Evolutionary conservation across 2,888 invertebrate species (phyloP), one percentile per base, ranked within the genome.

Genomic region (Epirrhoe alternata): DNA sequence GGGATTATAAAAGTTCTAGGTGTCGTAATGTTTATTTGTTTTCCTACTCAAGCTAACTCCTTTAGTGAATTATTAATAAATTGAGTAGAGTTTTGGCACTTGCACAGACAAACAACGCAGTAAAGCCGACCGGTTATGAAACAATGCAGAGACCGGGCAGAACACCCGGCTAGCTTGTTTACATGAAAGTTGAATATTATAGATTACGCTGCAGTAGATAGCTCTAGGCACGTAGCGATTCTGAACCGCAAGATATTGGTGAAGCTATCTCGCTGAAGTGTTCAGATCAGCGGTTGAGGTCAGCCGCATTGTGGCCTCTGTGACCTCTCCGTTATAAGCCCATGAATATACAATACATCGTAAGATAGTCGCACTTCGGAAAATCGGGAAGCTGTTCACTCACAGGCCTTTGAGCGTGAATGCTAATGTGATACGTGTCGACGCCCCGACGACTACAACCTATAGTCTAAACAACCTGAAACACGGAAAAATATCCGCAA

Each of bases 401-500:
- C 55, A 62, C 68, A 57, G 61, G 56, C 63, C 64, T 56, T 67
- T 70, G 66, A 73, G 69, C 82, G 79, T 84, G 82, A 83, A 83
- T 82, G 79, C 82, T 87, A 87, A 90, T 85, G 83, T 82, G 85
- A 87, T 86, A 87, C 86, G 86, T 83, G 85, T 86, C 86, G 86
- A 87, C 83, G 84, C 81, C 82, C 84, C 80, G 73, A 86, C 81
- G 79, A 81, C 81, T 82, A 87, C 87, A 86, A 90, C 91, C n/a
- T n/a, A 89, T 89, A 90, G 87, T 84, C 88, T 89, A 90, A 92
- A 91, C 89, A 92, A 90, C 88, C 88, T 86, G 87, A 88, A 88
- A 92, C 90, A 92, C 85, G 91, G 90, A 92, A 92, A 92, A 92
- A 92, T 92, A 92, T 92, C 88, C 88, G 85, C 86, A 83, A 89